These are phyloP conservation scores for Ichneumoninae sp. DNA, from an alignment of 2,888 invertebrate genomes.

Conservation along the genomic window DNA sequence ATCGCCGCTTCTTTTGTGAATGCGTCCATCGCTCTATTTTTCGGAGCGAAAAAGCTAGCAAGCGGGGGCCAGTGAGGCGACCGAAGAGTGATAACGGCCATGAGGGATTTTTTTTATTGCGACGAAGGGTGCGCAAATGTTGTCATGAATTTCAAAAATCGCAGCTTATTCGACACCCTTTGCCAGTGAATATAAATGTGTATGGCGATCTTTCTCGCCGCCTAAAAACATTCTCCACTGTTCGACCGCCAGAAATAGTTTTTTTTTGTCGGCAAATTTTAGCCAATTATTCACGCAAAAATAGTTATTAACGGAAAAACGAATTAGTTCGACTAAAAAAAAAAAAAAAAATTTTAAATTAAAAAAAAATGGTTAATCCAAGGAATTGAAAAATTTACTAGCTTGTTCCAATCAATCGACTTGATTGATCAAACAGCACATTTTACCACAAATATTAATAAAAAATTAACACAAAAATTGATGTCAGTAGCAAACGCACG, in stretches of 20 bases:
- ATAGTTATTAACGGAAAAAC: too few relatives aligned
- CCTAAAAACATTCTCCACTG: neutral
- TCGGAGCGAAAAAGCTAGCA: neutral
- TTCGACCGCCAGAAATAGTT: neutral
- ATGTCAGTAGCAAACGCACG: too few relatives aligned
- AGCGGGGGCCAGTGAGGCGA: neutral
- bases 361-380: too few relatives aligned
- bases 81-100: neutral
- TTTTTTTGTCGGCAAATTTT: neutral
- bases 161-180: neutral
- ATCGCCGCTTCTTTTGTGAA: neutral
- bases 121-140: neutral
- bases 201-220: neutral
- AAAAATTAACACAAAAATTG: too few relatives aligned
- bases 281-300: neutral
- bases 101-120: neutral
- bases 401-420: too few relatives aligned
- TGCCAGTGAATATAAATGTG: neutral
- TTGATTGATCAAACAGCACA: too few relatives aligned
- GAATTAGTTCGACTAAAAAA: too few relatives aligned
- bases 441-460: too few relatives aligned
- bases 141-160: slow-evolving; percentile 9
- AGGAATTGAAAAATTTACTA: too few relatives aligned
- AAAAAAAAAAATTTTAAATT: too few relatives aligned
- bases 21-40: neutral